These are phyloP conservation scores for Automeris io DNA, from an alignment of 2,888 invertebrate species.

Conservation along the genomic window DNA sequence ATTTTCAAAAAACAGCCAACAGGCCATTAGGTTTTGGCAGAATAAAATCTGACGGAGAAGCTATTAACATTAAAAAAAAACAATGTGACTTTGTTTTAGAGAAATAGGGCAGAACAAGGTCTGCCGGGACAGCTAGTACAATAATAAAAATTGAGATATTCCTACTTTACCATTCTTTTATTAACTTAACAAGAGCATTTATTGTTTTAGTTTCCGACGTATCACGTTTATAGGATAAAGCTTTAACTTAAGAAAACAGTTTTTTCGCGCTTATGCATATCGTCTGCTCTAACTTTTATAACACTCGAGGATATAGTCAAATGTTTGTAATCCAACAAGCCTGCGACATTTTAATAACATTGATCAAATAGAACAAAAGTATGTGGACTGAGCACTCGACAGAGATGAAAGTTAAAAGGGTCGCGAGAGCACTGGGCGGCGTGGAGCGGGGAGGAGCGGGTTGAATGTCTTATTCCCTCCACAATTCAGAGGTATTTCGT, in stretches of 20 bases:
- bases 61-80: too few relatives aligned
- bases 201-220: too few relatives aligned
- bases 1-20: too few relatives aligned
- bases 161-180: too few relatives aligned
- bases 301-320: conserved; percentile 66
- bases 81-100: too few relatives aligned
- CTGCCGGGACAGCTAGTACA: too few relatives aligned
- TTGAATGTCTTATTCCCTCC: conserved; percentile 77
- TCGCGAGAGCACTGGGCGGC: conserved; percentile 49
- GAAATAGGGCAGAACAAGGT: too few relatives aligned
- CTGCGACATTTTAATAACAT: conserved; percentile 77
- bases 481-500: conserved; percentile 77
- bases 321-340: conserved; percentile 68
- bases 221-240: not conserved
- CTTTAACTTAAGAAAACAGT: not conserved
- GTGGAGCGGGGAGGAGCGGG: conserved; percentile 51
- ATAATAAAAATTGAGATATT: too few relatives aligned
- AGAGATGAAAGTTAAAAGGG: conserved; percentile 78
- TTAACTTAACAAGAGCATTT: too few relatives aligned
- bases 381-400: conserved; percentile 77
- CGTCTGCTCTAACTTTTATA: conserved; percentile 28
- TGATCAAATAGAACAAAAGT: conserved; percentile 78
- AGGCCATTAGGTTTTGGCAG: too few relatives aligned
- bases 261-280: not conserved
- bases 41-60: too few relatives aligned